phyloP scores from a whole-genome alignment of 2,888 invertebrate genomes.

The Phaedon cochleariae region DNA sequence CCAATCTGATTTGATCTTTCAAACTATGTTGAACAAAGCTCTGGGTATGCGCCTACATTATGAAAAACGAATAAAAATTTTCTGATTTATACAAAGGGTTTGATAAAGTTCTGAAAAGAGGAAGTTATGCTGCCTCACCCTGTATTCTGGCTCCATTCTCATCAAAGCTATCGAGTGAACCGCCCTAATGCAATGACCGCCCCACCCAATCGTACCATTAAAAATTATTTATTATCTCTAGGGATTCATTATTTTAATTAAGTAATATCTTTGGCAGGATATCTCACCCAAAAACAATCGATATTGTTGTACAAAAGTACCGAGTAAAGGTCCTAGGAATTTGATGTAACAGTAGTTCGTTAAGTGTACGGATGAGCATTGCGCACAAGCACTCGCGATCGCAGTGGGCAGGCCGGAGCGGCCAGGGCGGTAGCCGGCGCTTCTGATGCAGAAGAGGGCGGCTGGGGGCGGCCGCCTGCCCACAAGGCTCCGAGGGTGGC shows the following conservation, averaged over 20 bases:
- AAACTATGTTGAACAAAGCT: no score
- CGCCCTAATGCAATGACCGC: neutral
- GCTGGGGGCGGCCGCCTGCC: slow-evolving; percentile 34
- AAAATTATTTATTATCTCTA: slow-evolving; percentile 53
- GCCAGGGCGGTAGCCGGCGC: slow-evolving; percentile 30
- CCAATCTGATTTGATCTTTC: no score
- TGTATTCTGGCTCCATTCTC: no score
- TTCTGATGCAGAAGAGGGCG: slow-evolving; percentile 41
- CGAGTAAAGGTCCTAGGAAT: slow-evolving; percentile 59
- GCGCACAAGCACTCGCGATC: slow-evolving; percentile 58
- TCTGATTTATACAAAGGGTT: no score
- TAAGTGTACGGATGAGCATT: slow-evolving; percentile 63
- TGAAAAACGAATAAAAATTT: no score
- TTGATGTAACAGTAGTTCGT: slow-evolving; percentile 60
- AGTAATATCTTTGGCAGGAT: slow-evolving; percentile 62
- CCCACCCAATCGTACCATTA: slow-evolving; percentile 49
- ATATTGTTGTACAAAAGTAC: slow-evolving; percentile 60
- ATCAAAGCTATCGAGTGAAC: neutral
- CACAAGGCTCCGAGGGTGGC: slow-evolving; percentile 51
- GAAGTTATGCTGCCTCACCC: no score
- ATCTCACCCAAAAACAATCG: slow-evolving; percentile 64
- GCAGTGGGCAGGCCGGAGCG: slow-evolving; percentile 32
- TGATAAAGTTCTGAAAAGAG: no score
- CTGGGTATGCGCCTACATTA: no score
- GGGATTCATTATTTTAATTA: slow-evolving; percentile 53